phyloP scores from a whole-genome alignment of 2,113 vertebrate genomes.

The Callopanchax toddi region DNA sequence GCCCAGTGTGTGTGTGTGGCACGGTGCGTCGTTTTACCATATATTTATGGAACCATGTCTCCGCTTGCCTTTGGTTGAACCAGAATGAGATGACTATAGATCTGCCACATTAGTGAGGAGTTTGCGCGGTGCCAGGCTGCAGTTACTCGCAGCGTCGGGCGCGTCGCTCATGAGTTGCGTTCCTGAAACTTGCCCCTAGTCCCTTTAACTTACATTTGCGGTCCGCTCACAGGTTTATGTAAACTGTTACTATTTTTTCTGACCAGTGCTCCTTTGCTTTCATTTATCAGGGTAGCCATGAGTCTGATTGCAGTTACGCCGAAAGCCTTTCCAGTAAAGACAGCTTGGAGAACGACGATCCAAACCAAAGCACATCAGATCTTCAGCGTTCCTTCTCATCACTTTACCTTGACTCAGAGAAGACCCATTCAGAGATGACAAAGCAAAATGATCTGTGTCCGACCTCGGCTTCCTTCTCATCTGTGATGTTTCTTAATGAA shows the following conservation, averaged over 20 bases:
- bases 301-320: slow-evolving; percentile 77
- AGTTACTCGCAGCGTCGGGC: too few relatives aligned
- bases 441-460: slow-evolving; percentile 41
- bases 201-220: not conserved
- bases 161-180: too few relatives aligned
- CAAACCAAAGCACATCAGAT: slow-evolving; percentile 58
- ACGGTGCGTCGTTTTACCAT: too few relatives aligned
- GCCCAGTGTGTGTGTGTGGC: too few relatives aligned
- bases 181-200: too few relatives aligned
- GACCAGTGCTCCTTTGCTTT: slow-evolving; percentile 25
- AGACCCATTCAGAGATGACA: slow-evolving; percentile 52
- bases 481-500: slow-evolving; percentile 65
- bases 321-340: slow-evolving; percentile 88
- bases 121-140: too few relatives aligned
- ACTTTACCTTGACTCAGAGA: slow-evolving; percentile 57
- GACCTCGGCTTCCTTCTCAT: slow-evolving; percentile 63
- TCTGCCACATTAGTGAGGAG: too few relatives aligned
- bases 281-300: slow-evolving; percentile 82
- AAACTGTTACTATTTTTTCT: not conserved
- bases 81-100: too few relatives aligned
- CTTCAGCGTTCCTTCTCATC: slow-evolving; percentile 55
- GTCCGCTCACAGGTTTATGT: not conserved
- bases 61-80: too few relatives aligned
- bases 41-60: too few relatives aligned
- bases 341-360: slow-evolving; percentile 87